Percentiles rank a stretch among this genome's conserved stretches.
Conservation (phyloP, 2,797 vertebrate genomes). For the Carapus acus region DNA sequence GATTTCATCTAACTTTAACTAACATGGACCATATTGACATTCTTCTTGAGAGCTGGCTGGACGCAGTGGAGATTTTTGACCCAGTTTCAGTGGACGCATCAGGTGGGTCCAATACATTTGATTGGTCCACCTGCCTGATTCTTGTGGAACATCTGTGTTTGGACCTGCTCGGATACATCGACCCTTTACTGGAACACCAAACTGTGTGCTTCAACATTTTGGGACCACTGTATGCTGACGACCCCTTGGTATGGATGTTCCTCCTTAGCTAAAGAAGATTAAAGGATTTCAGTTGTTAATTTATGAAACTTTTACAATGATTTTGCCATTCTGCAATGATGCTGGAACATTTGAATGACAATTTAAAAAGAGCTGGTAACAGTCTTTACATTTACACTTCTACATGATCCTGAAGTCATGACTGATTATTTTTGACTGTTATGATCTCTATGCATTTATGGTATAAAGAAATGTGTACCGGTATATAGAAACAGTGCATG, state of each 20-base stretch:
- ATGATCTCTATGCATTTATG: too few relatives aligned
- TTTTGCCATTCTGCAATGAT: too few relatives aligned
- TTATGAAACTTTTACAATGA: not conserved
- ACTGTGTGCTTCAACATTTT: slow-evolving; percentile 57
- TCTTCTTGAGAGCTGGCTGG: slow-evolving; percentile 50
- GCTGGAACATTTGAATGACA: too few relatives aligned
- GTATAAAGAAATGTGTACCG: too few relatives aligned
- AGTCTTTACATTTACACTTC: too few relatives aligned
- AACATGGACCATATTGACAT: slow-evolving; percentile 44
- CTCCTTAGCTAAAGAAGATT: slow-evolving; percentile 38
- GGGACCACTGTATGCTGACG: slow-evolving; percentile 58
- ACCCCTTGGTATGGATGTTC: slow-evolving; percentile 60
- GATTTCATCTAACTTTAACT: not conserved
- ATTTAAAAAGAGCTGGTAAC: too few relatives aligned
- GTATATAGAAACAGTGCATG: too few relatives aligned
- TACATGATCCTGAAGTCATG: too few relatives aligned
- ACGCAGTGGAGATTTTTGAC: slow-evolving; percentile 57
- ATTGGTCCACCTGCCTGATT: slow-evolving; percentile 60
- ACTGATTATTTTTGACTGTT: too few relatives aligned
- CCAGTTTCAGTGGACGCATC: slow-evolving; percentile 54
- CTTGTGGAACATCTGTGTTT: slow-evolving; percentile 60
- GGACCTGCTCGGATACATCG: slow-evolving; percentile 58
- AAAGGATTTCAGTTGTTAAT: not conserved
- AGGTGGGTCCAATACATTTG: slow-evolving; percentile 17
- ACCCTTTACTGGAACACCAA: slow-evolving; percentile 63